phyloP scores from a whole-genome alignment of 2,113 vertebrate genomes.

The Pygoscelis adeliae region DNA sequence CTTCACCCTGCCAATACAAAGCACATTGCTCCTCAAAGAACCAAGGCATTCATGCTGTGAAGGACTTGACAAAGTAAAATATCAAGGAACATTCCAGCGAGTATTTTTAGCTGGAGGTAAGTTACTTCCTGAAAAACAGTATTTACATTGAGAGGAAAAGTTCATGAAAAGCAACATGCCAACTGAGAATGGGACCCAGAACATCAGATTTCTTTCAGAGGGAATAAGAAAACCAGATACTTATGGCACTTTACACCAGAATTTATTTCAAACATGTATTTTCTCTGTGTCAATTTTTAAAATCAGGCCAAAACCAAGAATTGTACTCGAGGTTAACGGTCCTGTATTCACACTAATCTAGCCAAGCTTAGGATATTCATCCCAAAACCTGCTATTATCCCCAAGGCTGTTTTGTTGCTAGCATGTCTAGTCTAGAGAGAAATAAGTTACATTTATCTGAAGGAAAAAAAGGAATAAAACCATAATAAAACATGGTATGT shows the following conservation, averaged over 20 bases:
- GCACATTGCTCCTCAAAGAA: not conserved
- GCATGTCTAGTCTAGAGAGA: not conserved
- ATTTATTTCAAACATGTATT: not conserved
- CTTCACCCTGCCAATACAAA: not conserved
- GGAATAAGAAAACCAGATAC: not conserved
- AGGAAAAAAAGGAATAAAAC: not conserved
- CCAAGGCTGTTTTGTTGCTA: not conserved
- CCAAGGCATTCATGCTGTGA: not conserved
- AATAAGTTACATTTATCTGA: not conserved
- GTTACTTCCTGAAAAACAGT: not conserved
- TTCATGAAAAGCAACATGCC: not conserved
- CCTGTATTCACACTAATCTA: not conserved
- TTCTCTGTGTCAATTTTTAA: not conserved
- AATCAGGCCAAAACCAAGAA: not conserved
- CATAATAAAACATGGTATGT: not conserved
- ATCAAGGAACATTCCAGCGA: rapidly evolving
- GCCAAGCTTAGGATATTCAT: not conserved
- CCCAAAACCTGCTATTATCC: not conserved
- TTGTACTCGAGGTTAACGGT: not conserved
- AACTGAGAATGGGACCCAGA: not conserved
- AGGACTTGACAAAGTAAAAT: not conserved
- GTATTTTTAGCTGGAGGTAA: not conserved
- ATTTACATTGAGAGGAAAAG: not conserved
- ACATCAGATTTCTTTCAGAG: not conserved
- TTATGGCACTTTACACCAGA: not conserved